A percentile compares a stretch with the other conserved stretches of the same genome.
Evolutionary conservation across 1,140 invertebrate species (phyloP).

Genomic region (Zaprionus gabonicus): DNA sequence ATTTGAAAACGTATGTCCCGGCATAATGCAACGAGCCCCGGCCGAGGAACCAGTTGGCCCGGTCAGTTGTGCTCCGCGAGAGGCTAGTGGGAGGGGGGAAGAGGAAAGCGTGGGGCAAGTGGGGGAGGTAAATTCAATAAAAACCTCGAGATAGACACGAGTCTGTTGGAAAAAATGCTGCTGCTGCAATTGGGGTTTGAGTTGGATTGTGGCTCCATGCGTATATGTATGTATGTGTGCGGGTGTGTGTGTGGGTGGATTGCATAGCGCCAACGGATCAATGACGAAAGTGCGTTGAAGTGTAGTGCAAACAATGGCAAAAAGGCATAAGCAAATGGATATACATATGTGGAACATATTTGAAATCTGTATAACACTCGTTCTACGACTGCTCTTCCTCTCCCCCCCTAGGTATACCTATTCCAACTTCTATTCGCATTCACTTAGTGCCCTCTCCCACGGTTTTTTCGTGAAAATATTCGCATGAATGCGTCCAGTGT

Average conservation of each 20-base stretch:
- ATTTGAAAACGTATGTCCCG: constrained; percentile 78
- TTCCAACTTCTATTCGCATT: constrained; percentile 9
- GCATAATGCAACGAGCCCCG: constrained; percentile 74
- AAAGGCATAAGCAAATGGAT: constrained; percentile 69
- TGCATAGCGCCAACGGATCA: constrained; percentile 61
- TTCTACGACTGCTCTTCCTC: not conserved
- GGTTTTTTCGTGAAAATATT: constrained; percentile 3
- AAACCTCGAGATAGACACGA: constrained; percentile 53
- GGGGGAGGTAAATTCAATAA: constrained; percentile 68
- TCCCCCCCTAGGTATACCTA: not conserved
- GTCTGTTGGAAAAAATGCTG: constrained; percentile 35
- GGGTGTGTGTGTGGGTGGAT: constrained; percentile 17
- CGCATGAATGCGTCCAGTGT: constrained; percentile 33
- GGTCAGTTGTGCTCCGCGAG: constrained; percentile 36
- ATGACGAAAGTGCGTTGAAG: constrained; percentile 81
- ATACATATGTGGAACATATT: constrained; percentile 49
- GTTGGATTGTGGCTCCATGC: constrained; percentile 11
- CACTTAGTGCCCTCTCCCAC: not conserved
- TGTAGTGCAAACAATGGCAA: constrained; percentile 78
- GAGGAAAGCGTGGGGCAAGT: not conserved
- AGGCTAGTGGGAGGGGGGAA: not conserved
- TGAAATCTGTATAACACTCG: constrained; percentile 37
- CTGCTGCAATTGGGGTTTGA: constrained; percentile 39
- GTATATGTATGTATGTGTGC: not conserved
- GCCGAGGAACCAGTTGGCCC: constrained; percentile 41